Base-by-base conservation (phyloP, 2,888 invertebrate genomes). In the Pediacus dermestoides region DNA sequence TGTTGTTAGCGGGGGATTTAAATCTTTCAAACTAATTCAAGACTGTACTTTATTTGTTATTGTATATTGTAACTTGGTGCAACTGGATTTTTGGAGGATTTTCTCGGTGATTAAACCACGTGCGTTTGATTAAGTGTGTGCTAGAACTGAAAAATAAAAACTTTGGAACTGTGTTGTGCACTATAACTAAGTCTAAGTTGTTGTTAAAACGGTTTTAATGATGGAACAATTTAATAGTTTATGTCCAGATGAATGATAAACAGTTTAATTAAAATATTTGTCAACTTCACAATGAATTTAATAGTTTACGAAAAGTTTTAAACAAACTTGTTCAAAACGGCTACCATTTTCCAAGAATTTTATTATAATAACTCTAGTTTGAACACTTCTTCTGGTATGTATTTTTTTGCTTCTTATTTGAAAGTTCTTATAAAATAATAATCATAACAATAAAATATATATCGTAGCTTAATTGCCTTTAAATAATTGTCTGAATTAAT, bases 311-410 rank as follows among this genome's bases (percentile, higher is more conserved):
- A 30, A 43, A 35, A 44, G 48, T 37, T 44, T 42, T 40, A 35
- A 38, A 41, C 32, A 21, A 37, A 23, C 38, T 27, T 35, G 14
- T 36, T 43, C 52, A 53, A 51, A 42, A 55, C 54, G 54, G 54
- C 51, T 48, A 42, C 45, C 41, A 40, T 40, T 38, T 41, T 39
- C 31, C 50, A 44, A 49, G 50, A 52, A 18, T 48, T 41, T 48
- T 46, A 42, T 45, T 48, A 35, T 26, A n/a, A n/a, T n/a, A 46
- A 39, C 30, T 41, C 52, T 36, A 52, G 42, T 52, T 48, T 51
- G 27, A 50, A 47, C 26, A 43, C 48, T 48, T n/a, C n/a, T n/a
- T 58, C 57, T 48, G 56, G 56, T 56, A 56, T 36, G 55, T 55
- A 34, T 11, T 28, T 14, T 8, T 28, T n/a, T n/a, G n/a, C n/a